Evolutionary conservation across 1,140 invertebrate species (phyloP), one percentile per base, ranked within the genome.

Genomic region (Drosophila insularis): DNA sequence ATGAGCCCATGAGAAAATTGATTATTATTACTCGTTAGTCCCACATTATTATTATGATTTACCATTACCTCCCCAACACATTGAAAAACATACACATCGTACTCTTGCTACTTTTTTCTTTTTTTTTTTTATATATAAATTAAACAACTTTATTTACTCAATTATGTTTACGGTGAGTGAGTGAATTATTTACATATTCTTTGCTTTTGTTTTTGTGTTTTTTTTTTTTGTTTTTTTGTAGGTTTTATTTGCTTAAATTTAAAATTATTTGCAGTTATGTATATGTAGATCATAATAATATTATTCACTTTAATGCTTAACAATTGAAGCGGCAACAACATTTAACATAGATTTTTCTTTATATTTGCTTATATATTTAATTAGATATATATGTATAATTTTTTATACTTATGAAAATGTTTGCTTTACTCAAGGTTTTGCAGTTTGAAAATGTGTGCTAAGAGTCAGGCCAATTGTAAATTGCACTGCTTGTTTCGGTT

Each of bases 121-220:
- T 19, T 69, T 43, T 69, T 50, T 70, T 81, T 69, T 70, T 60
- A 68, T 71, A 89, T 90, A 87, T 84, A 90, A 90, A 90, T 82
- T 90, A 90, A 87, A 90, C 80, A 90, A 90, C 82, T 90, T 90
- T 90, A 90, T 90, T 90, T 89, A 87, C 75, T 77, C 79, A 80
- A 89, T 87, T 89, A 71, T 79, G 43, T 84, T 86, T 75, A 43
- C 43, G 43, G 43, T 50, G 43, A 63, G 62, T 80, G 32, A 50
- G 66, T 76, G 74, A 73, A 65, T 76, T 78, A 79, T 77, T 82
- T 86, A 86, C 80, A 82, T 75, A 78, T 68, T 74, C 50, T 64
- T 50, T n/a, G 13, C 14, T 14, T 40, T 40, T 39, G 37, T 76
- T 75, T 74, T 37, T 65, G 37, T 63, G 23, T 59, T 68, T 23